Evolutionary conservation across 2,888 invertebrate genomes (phyloP), one percentile per base, ranked within the genome.

Genomic region (Dioctria rufipes): DNA sequence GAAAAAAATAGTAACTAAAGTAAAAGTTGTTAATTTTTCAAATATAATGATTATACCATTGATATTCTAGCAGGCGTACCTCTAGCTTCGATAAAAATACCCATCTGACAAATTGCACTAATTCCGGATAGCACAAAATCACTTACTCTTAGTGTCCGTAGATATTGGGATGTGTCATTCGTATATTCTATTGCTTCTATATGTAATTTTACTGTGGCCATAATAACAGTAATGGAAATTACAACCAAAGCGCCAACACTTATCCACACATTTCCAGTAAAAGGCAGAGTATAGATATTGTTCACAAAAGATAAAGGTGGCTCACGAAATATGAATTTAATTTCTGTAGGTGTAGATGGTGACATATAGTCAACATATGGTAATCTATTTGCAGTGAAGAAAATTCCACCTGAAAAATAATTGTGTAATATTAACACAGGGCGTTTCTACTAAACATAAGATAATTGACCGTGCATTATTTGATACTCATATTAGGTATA

Each of bases 211-310:
- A 78, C 80, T 2, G 79, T 75, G 5, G 75, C 4, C 2, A 51
- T 79, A 37, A 83, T 71, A 11, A 80, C 54, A 51, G 67, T 6
- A n/a, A 73, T 51, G 8, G 63, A 54, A 0, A 82, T 8, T 11
- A 71, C 11, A n/a, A 92, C 88, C 75, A 92, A 89, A 0, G 90
- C 87, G 9, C 90, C 89, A 61, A 91, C 90, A 2, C 91, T 90
- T 60, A 92, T 84, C 94, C 94, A 94, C 0, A 94, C 93, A 0
- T 89, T 88, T 0, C 88, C 89, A 3, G 91, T 90, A 86, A 94
- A 94, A 0, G 94, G 93, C 3, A 93, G 86, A 0, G 91, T 88
- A 87, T 93, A 94, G 84, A 94, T 92, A 84, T 94, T 94, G 69
- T 91, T 90, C 4, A 93, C 90, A 79, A 92, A 91, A 0, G 94